Evolutionary conservation across 2,797 vertebrate genomes (phyloP).

Genomic region (Sarcoramphus papa): DNA sequence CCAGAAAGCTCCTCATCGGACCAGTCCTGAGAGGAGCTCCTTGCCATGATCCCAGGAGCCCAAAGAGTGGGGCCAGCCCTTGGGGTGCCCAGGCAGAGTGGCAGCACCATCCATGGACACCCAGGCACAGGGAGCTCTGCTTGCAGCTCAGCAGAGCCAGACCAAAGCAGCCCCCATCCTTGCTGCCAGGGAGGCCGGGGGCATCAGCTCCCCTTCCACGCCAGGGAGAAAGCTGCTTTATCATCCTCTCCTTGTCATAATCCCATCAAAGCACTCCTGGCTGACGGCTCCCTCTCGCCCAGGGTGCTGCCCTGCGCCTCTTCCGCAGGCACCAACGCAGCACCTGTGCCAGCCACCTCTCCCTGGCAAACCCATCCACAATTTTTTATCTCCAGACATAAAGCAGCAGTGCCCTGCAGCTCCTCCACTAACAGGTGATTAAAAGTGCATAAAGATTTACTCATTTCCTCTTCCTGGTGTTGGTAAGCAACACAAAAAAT

Average conservation of each 20-base stretch:
- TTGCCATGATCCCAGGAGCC: not conserved
- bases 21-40: not conserved
- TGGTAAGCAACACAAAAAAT: conserved; percentile 38
- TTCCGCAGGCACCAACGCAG: not conserved
- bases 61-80: not conserved
- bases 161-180: not conserved
- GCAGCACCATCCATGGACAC: not conserved
- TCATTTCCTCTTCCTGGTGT: conserved; percentile 29
- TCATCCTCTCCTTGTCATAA: not conserved
- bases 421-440: conserved; percentile 38
- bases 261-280: not conserved
- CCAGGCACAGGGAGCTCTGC: not conserved
- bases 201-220: not conserved
- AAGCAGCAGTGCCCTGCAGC: conserved; percentile 41
- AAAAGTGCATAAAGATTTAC: conserved; percentile 49
- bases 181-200: not conserved
- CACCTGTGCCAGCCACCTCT: not conserved
- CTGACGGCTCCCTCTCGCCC: accelerated
- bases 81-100: accelerated
- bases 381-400: not conserved
- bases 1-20: not conserved
- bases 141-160: not conserved
- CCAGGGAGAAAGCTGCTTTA: not conserved
- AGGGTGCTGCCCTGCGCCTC: not conserved
- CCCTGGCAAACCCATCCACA: not conserved